Percentiles rank a stretch among this genome's conserved stretches.
These are phyloP conservation scores for Actinia equina DNA, from an alignment of 64 coral and sea anemone species.

Conservation along the genomic window DNA sequence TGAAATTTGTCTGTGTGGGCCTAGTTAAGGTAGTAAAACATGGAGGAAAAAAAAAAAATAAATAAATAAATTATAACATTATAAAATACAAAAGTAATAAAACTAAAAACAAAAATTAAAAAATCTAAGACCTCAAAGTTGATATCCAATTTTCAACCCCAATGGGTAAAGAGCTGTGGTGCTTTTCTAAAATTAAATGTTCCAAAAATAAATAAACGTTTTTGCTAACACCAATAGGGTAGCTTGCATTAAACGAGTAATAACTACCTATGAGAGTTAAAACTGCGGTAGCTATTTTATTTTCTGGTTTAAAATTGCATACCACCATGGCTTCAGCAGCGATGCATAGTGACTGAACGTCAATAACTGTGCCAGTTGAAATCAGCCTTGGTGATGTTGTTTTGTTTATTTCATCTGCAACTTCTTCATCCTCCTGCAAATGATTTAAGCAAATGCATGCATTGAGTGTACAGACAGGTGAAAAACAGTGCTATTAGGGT, in stretches of 20 bases:
- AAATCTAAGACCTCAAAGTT: neutral
- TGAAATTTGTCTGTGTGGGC: too few species aligned
- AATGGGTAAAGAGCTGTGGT: neutral
- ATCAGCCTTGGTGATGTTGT: neutral
- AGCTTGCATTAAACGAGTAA: neutral
- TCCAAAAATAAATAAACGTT: neutral
- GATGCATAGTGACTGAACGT: neutral
- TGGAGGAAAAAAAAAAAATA: neutral
- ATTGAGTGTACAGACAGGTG: too few species aligned
- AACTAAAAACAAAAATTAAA: neutral
- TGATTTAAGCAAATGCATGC: too few species aligned
- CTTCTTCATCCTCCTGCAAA: too few species aligned
- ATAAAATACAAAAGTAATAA: too few species aligned
- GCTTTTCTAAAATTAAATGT: neutral
- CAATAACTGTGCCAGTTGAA: neutral
- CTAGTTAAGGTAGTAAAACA: too few species aligned
- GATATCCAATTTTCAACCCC: constrained; percentile 1
- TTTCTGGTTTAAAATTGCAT: neutral
- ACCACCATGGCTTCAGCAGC: neutral
- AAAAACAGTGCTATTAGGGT: too few species aligned
- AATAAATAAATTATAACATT: too few species aligned
- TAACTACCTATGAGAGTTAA: neutral
- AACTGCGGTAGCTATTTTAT: neutral
- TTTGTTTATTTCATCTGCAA: too few species aligned
- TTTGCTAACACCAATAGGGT: neutral